phyloP scores from a whole-genome alignment of 2,888 invertebrate genomes.

The Mantis religiosa region DNA sequence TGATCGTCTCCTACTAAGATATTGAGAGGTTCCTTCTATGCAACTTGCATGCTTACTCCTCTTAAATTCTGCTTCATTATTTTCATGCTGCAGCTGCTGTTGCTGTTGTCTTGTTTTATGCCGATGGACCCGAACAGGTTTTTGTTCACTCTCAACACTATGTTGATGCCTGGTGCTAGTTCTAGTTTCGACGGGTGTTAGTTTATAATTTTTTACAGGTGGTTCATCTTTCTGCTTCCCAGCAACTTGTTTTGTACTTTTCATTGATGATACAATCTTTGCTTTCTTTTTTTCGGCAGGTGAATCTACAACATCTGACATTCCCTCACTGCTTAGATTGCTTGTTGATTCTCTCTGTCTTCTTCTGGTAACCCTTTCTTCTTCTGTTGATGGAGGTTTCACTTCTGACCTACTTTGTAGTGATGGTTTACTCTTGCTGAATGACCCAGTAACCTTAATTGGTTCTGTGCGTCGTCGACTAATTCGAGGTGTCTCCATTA shows the following conservation, averaged over 20 bases:
- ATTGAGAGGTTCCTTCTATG: neutral
- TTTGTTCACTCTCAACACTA: neutral
- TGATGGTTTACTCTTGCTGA: neutral
- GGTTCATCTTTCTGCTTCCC: neutral
- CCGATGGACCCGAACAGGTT: neutral
- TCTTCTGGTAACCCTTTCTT: slow-evolving; percentile 1
- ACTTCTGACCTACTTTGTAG: neutral
- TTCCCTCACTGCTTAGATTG: neutral
- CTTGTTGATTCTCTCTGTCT: slow-evolving; percentile 8
- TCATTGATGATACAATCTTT: neutral
- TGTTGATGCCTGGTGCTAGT: neutral
- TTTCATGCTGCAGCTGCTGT: neutral
- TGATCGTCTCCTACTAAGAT: slow-evolving; percentile 1
- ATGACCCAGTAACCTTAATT: neutral
- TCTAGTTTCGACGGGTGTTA: neutral
- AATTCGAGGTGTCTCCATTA: slow-evolving; percentile 26
- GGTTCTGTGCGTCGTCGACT: slow-evolving; percentile 18
- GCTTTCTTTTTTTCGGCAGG: slow-evolving; percentile 15
- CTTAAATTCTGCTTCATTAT: neutral
- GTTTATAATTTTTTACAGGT: neutral
- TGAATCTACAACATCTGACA: neutral
- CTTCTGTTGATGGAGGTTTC: neutral
- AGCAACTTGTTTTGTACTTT: neutral
- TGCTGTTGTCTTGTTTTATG: slow-evolving; percentile 9
- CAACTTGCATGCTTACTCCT: neutral